Evolutionary conservation across 2,113 vertebrate genomes (phyloP).

Genomic region (Petromus typicus): DNA sequence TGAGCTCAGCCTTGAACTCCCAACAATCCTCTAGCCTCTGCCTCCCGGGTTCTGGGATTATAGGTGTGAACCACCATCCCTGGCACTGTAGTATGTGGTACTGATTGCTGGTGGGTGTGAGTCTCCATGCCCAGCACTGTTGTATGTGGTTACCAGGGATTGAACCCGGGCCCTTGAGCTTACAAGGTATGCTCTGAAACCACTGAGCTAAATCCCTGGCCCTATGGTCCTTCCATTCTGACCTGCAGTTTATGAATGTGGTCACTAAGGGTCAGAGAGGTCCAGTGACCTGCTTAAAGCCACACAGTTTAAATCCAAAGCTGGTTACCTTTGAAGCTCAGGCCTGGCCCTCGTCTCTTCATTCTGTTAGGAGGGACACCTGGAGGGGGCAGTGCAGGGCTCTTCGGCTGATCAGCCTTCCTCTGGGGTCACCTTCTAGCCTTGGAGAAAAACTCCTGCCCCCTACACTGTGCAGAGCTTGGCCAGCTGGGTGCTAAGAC

Average conservation of each 20-base stretch:
- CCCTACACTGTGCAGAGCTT: background rate
- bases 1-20: no score
- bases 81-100: no score
- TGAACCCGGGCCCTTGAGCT: no score
- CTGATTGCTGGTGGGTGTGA: no score
- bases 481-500: background rate
- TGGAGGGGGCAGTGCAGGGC: background rate
- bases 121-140: no score
- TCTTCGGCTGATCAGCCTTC: background rate
- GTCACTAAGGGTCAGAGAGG: conserved; percentile 4
- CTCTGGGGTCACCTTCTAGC: background rate
- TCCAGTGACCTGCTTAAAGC: background rate
- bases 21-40: no score
- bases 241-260: background rate
- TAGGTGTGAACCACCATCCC: no score
- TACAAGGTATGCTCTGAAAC: no score
- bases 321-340: background rate
- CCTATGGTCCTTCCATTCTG: background rate
- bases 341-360: background rate
- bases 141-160: no score
- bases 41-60: no score
- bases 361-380: background rate
- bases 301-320: background rate
- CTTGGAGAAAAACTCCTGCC: fast-evolving
- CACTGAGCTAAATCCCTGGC: no score